phyloP scores from a whole-genome alignment of 2,888 invertebrate genomes.

The Drosophila recens region DNA sequence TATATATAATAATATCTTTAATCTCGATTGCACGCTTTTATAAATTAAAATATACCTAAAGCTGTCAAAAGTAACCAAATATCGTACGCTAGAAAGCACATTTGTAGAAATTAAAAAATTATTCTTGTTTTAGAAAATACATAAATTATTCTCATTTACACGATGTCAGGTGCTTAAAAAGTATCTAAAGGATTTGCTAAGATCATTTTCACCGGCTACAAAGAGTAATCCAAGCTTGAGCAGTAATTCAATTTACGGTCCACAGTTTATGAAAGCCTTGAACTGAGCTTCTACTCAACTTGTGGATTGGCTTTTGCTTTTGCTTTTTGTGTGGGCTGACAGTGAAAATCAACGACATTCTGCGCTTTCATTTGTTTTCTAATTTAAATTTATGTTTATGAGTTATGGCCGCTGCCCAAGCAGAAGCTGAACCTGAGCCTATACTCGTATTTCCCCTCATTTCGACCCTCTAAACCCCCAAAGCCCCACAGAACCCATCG shows the following conservation, averaged over 20 bases:
- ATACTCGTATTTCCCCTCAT: constrained; percentile 13
- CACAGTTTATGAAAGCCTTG: neutral
- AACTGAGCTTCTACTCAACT: constrained; percentile 6
- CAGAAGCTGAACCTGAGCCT: constrained; percentile 32
- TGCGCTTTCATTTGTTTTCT: constrained; percentile 79
- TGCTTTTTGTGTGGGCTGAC: neutral
- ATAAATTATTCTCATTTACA: neutral
- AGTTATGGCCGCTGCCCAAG: constrained; percentile 59
- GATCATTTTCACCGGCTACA: neutral
- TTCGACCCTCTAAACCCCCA: neutral
- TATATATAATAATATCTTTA: neutral
- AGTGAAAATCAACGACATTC: constrained; percentile 68
- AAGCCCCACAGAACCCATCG: neutral
- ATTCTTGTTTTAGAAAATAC: neutral
- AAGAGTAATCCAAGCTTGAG: constrained; percentile 8
- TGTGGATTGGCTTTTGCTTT: constrained; percentile 12
- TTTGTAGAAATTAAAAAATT: neutral
- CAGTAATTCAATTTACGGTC: neutral
- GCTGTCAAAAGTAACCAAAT: too few relatives aligned
- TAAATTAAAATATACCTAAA: too few relatives aligned
- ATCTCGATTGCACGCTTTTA: neutral
- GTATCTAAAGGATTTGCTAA: neutral
- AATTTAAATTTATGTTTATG: constrained; percentile 82
- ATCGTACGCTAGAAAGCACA: too few relatives aligned
- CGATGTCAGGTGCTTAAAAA: neutral